Conservation (phyloP, 1,140 invertebrate genomes). For the Drosophila fuyamai region DNA sequence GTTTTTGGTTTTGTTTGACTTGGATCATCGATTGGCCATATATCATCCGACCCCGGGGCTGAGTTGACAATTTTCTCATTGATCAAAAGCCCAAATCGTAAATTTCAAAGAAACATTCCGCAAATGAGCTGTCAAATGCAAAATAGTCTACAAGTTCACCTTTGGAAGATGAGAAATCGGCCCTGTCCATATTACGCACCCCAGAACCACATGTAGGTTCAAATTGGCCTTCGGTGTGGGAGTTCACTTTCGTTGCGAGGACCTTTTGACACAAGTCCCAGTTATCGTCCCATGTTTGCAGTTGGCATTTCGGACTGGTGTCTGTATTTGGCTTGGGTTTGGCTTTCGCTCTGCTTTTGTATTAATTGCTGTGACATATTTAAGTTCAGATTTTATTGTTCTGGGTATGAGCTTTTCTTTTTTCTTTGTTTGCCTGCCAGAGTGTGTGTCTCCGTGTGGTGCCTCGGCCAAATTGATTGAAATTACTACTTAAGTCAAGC, state of each 20-base stretch:
- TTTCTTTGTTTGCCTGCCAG: slow-evolving; percentile 30
- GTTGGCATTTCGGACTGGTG: slow-evolving; percentile 16
- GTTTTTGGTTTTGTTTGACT: slow-evolving; percentile 33
- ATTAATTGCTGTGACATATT: slow-evolving; percentile 67
- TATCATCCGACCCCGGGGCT: slow-evolving; percentile 35
- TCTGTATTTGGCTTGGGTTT: slow-evolving; percentile 33
- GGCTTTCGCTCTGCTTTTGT: slow-evolving; percentile 40
- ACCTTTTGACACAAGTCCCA: slow-evolving; percentile 36
- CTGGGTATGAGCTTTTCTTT: slow-evolving; percentile 15
- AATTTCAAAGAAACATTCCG: slow-evolving; percentile 23
- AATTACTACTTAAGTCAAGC: slow-evolving; percentile 65
- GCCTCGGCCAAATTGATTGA: slow-evolving; percentile 58
- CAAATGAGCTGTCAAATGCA: slow-evolving; percentile 54
- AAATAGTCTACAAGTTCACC: slow-evolving; percentile 35
- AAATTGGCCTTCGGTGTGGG: slow-evolving; percentile 4
- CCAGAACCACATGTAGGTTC: slow-evolving; percentile 5
- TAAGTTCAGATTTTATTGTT: slow-evolving; percentile 67
- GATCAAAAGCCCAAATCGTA: slow-evolving; percentile 39
- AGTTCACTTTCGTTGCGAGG: slow-evolving; percentile 33
- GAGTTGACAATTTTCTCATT: slow-evolving; percentile 34
- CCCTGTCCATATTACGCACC: slow-evolving; percentile 10
- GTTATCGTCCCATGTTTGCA: slow-evolving; percentile 24
- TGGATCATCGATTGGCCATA: slow-evolving; percentile 48
- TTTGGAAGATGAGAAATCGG: slow-evolving; percentile 19
- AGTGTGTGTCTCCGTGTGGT: slow-evolving; percentile 18